These are phyloP conservation scores for Syngnathus floridae DNA, from an alignment of 2,113 vertebrate genomes.

Conservation along the genomic window DNA sequence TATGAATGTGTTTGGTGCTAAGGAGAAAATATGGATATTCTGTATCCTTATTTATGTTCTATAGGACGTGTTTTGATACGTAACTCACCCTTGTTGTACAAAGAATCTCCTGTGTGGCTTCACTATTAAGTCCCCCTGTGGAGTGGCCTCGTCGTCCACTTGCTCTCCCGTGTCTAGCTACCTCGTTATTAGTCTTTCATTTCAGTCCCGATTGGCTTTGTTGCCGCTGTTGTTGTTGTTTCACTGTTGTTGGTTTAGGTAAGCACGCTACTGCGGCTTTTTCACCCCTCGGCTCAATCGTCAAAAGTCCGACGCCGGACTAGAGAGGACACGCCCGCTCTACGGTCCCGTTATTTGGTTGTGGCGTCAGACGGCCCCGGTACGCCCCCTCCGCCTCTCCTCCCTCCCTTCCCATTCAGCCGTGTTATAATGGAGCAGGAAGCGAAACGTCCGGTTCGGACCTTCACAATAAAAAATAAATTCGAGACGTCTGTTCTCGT, in stretches of 20 bases:
- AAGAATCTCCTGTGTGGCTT: not conserved
- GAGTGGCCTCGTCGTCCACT: not conserved
- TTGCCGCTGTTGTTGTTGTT: too few relatives aligned
- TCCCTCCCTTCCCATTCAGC: not conserved
- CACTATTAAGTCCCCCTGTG: not conserved
- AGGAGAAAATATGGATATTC: not conserved
- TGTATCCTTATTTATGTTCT: not conserved
- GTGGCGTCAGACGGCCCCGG: not conserved
- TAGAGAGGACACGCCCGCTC: not conserved
- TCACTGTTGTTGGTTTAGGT: not conserved
- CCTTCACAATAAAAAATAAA: not conserved
- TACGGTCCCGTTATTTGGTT: not conserved
- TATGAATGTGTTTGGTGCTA: not conserved
- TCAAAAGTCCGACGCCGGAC: conserved; percentile 1
- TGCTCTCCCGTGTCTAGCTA: not conserved
- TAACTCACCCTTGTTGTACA: not conserved
- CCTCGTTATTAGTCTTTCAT: not conserved
- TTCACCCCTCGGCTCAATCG: not conserved
- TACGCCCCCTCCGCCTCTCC: not conserved
- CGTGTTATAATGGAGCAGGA: not conserved
- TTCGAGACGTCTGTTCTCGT: not conserved
- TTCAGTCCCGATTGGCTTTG: not conserved
- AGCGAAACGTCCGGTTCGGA: not conserved
- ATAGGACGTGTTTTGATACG: not conserved
- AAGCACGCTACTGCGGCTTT: not conserved